phyloP scores from a whole-genome alignment of 2,888 invertebrate species.

The Volucella bombylans region DNA sequence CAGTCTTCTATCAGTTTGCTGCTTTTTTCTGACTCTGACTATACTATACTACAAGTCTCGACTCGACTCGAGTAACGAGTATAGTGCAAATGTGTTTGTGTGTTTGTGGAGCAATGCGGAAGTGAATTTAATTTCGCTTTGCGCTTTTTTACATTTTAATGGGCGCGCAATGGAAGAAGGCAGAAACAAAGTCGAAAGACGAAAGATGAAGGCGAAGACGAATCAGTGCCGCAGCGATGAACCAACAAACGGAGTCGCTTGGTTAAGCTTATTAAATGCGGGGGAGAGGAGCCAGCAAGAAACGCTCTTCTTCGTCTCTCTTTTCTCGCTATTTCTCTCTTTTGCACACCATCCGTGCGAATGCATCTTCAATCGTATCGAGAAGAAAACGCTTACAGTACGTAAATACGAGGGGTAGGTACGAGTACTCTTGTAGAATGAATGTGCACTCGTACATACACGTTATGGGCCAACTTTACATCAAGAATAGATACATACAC shows the following conservation, averaged over 20 bases:
- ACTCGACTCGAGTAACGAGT: not conserved
- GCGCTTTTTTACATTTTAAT: conserved; percentile 70
- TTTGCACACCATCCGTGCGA: too few species aligned
- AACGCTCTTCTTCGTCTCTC: too few species aligned
- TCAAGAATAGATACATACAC: conserved; percentile 37
- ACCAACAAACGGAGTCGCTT: conserved; percentile 6
- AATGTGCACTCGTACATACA: conserved; percentile 21
- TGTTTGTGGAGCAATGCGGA: conserved; percentile 83
- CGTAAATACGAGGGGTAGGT: too few species aligned
- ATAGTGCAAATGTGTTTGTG: conserved; percentile 75
- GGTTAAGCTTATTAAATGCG: conserved; percentile 65
- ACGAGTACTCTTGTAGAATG: too few species aligned
- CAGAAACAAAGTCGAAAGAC: too few species aligned
- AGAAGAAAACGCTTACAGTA: too few species aligned
- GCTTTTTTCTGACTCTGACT: not conserved
- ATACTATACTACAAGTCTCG: conserved; percentile 6
- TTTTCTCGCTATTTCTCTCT: too few species aligned
- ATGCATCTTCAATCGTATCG: conserved; percentile 8
- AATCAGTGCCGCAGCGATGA: conserved; percentile 67
- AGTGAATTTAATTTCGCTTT: conserved; percentile 82
- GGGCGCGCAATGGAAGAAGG: conserved; percentile 55
- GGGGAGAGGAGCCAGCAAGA: conserved; percentile 46
- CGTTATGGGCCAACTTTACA: conserved; percentile 46
- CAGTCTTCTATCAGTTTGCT: not conserved
- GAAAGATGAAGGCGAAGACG: conserved; percentile 23